These are phyloP conservation scores for Percina caprodes DNA, from an alignment of 2,113 vertebrate genomes.

Conservation along the genomic window DNA sequence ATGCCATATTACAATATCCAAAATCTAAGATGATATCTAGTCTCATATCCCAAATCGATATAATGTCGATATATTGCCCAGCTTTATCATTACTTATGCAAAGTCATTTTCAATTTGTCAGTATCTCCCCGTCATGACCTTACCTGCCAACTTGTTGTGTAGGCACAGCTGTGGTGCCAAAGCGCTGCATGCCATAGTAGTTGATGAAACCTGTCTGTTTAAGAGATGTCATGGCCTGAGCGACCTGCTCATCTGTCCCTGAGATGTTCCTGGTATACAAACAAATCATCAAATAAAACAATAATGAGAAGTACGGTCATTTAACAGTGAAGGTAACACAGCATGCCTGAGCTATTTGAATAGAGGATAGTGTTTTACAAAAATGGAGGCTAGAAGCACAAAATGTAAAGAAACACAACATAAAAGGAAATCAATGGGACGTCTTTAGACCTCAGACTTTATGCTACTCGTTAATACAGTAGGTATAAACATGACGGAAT, in stretches of 20 bases:
- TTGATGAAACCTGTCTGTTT: constrained; percentile 96
- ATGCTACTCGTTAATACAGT: not conserved
- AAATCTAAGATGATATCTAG: no score
- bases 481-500: not conserved
- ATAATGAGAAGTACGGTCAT: not conserved
- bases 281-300: not conserved
- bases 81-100: not conserved
- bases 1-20: no score
- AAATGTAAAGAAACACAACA: not conserved
- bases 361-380: not conserved
- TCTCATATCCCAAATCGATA: no score
- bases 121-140: not conserved
- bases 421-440: not conserved
- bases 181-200: constrained; percentile 99
- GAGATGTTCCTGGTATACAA: constrained; percentile 90
- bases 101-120: not conserved
- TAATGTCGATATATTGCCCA: no score
- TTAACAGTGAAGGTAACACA: not conserved
- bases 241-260: constrained; percentile 91
- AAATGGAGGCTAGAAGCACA: not conserved
- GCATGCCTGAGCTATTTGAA: not conserved
- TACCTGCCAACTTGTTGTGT: constrained; percentile 96
- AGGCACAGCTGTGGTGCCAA: constrained; percentile 96
- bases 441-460: not conserved
- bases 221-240: constrained; percentile 93